These are phyloP conservation scores for Popillia japonica DNA, from an alignment of 1,140 invertebrate genomes.

Conservation along the genomic window DNA sequence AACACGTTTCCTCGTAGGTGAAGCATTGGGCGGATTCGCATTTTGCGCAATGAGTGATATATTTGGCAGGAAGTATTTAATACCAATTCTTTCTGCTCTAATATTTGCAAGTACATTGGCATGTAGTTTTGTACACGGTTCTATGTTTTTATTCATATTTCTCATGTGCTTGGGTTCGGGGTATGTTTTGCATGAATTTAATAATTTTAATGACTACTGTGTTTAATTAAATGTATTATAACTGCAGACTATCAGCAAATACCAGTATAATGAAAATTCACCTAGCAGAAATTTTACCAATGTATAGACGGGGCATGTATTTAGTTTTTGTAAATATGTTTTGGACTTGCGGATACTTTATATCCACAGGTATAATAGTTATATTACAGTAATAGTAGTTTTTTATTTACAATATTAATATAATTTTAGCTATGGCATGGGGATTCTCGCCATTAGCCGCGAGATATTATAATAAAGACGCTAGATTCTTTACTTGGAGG, in stretches of 20 bases:
- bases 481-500: constrained; percentile 50
- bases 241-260: constrained; percentile 48
- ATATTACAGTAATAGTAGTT: constrained; percentile 32
- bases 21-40: constrained; percentile 49
- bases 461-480: constrained; percentile 36
- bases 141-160: constrained; percentile 44
- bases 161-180: constrained; percentile 47
- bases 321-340: too few relatives aligned
- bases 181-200: constrained; percentile 42
- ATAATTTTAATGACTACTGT: constrained; percentile 12
- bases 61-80: constrained; percentile 50
- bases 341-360: constrained; percentile 48
- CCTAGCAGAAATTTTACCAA: constrained; percentile 48
- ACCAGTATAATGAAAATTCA: constrained; percentile 47
- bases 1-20: constrained; percentile 45
- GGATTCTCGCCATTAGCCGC: constrained; percentile 40
- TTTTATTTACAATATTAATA: neutral
- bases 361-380: constrained; percentile 42
- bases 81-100: constrained; percentile 46
- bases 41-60: constrained; percentile 48
- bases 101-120: constrained; percentile 50
- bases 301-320: constrained; percentile 45
- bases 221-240: constrained; percentile 1
- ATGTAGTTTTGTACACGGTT: constrained; percentile 50
- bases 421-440: constrained; percentile 41